phyloP scores from a whole-genome alignment of 2,113 vertebrate species.

The Lepisosteus osseus region DNA sequence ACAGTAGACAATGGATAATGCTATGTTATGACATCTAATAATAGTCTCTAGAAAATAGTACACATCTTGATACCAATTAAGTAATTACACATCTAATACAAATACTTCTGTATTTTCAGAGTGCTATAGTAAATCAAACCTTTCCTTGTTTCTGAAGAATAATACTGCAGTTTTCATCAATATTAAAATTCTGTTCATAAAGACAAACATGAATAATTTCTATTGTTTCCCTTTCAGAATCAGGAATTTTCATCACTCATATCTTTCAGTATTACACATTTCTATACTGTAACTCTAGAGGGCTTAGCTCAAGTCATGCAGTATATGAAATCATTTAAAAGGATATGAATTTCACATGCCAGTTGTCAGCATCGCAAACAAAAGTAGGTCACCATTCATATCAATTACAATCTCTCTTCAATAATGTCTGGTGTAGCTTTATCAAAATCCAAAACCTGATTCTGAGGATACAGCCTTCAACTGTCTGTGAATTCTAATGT shows the following conservation, averaged over 20 bases:
- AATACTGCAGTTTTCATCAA: no score
- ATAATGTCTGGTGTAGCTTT: neutral
- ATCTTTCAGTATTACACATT: neutral
- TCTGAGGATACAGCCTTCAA: no score
- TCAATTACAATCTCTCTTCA: neutral
- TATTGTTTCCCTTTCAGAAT: neutral
- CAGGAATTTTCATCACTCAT: neutral
- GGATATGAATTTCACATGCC: neutral
- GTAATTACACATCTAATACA: no score
- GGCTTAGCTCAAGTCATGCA: neutral
- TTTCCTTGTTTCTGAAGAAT: no score
- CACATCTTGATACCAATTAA: no score
- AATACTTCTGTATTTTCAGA: no score
- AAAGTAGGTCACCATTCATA: conserved; percentile 8
- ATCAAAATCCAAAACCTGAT: neutral
- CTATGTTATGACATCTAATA: no score
- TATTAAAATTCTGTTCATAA: no score
- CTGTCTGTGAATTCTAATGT: no score
- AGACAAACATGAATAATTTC: neutral
- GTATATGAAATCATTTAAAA: neutral
- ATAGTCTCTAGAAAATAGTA: no score
- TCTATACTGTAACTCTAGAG: neutral
- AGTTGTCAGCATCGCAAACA: neutral
- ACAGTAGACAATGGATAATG: no score
- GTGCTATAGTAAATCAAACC: no score